Evolutionary conservation across 2,888 invertebrate species (phyloP).

Genomic region (Lasioglossum zephyrum): DNA sequence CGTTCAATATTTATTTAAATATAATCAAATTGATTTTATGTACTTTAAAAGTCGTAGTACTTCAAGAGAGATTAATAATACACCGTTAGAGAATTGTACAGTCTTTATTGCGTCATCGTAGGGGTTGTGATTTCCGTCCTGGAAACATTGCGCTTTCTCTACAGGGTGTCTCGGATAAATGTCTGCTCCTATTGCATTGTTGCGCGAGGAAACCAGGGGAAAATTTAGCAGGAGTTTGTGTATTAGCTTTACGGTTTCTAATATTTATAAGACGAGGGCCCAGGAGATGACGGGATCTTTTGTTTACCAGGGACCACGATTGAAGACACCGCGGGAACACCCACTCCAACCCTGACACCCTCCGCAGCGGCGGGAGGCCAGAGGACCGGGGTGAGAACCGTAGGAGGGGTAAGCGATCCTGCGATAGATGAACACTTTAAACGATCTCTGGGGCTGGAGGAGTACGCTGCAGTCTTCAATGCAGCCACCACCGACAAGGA

Average conservation of each 20-base stretch:
- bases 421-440: constrained; percentile 98
- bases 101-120: neutral
- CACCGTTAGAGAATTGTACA: neutral
- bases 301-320: constrained; percentile 78
- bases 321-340: constrained; percentile 81
- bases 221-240: neutral
- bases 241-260: neutral
- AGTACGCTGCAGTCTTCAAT: constrained; percentile 83
- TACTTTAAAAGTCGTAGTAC: neutral
- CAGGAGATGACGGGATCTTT: neutral
- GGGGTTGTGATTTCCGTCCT: neutral
- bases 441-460: constrained; percentile 93
- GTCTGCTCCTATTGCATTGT: neutral
- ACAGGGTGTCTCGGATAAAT: neutral
- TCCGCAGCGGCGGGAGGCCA: constrained; percentile 79
- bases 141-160: neutral
- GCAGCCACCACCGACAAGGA: constrained; percentile 80
- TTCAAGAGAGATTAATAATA: neutral
- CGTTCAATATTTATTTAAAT: neutral
- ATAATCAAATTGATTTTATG: too few relatives aligned
- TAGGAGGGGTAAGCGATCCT: constrained; percentile 88
- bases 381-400: constrained; percentile 79
- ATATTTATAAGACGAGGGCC: neutral
- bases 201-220: neutral
- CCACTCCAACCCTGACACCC: constrained; percentile 80